A percentile compares a stretch with the other conserved stretches of the same genome.
These are phyloP conservation scores for Romanogobio albipinnatus DNA, from an alignment of 2,113 vertebrate species.

Conservation along the genomic window DNA sequence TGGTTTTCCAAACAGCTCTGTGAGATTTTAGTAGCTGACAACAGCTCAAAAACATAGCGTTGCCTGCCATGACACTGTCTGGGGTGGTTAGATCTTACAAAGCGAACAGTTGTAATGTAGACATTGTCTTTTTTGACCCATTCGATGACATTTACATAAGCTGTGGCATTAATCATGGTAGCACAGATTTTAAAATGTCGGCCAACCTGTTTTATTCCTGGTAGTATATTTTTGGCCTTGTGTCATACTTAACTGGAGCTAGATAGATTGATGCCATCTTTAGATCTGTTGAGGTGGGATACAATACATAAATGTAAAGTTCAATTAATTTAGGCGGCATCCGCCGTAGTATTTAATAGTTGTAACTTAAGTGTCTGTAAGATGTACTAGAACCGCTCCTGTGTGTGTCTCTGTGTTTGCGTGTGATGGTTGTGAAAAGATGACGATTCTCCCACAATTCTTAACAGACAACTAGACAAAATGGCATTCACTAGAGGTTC, in stretches of 20 bases:
- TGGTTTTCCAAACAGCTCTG: slow-evolving; percentile 60
- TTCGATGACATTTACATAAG: background rate
- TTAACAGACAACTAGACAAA: too few species aligned
- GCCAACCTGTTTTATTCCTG: slow-evolving; percentile 2
- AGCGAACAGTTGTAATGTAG: background rate
- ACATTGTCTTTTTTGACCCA: background rate
- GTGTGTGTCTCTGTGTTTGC: background rate
- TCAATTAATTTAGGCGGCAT: background rate
- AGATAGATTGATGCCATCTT: background rate
- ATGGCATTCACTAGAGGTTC: too few species aligned
- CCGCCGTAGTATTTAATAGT: background rate
- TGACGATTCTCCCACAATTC: too few species aligned
- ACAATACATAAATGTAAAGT: background rate
- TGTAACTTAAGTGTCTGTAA: slow-evolving; percentile 5
- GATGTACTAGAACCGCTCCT: background rate
- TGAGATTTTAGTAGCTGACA: slow-evolving; percentile 32
- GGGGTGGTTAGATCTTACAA: background rate
- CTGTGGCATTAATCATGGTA: background rate
- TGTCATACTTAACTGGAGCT: background rate
- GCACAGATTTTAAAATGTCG: slow-evolving; percentile 2
- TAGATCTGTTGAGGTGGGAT: background rate
- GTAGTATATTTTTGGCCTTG: slow-evolving; percentile 1
- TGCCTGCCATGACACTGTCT: background rate
- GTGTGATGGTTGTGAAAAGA: background rate
- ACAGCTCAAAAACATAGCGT: background rate